Evolutionary conservation across 1,140 invertebrate species (phyloP).

Genomic region (Caenorhabditis elegans): WBcel235 BX284603.4:13250001-13250500

Average conservation of each 20-base stretch:
- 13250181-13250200: conserved; percentile 48
- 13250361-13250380: conserved; percentile 11
- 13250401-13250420: conserved; percentile 5
- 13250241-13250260: conserved; percentile 39
- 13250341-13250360: not conserved
- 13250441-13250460: not conserved
- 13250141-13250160: conserved; percentile 38
- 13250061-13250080: no score
- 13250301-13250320: not conserved
- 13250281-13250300: no score
- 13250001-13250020: no score
- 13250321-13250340: not conserved
- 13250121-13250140: conserved; percentile 39
- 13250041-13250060: no score
- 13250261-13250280: conserved; percentile 35
- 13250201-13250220: conserved; percentile 41
- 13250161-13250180: conserved; percentile 44
- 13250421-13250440: not conserved
- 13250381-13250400: conserved; percentile 2
- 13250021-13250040: no score
- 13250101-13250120: not conserved
- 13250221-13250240: conserved; percentile 40
- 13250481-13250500: conserved; percentile 15
- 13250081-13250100: no score
- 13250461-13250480: not conserved